Evolutionary conservation across 2,888 invertebrate species (phyloP).

Genomic region (Parapristionchus giblindavisi): DNA sequence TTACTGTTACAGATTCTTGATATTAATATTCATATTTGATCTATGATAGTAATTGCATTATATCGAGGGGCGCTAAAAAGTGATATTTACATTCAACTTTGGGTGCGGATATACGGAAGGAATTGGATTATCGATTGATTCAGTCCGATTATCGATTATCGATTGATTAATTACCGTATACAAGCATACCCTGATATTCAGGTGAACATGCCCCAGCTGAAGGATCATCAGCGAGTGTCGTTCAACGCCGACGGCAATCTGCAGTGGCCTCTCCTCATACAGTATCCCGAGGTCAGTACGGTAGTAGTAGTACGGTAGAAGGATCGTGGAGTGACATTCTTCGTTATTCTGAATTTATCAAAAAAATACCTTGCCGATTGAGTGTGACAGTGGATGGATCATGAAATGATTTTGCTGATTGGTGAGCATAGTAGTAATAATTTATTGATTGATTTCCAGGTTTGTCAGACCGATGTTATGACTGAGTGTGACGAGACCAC

Average conservation of each 20-base stretch:
- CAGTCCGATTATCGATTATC: not conserved
- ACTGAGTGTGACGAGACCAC: constrained; percentile 76
- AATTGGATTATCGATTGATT: not conserved
- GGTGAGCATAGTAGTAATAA: too few relatives aligned
- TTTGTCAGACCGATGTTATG: constrained; percentile 84
- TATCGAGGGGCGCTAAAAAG: too few relatives aligned
- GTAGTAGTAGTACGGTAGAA: too few relatives aligned
- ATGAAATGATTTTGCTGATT: too few relatives aligned
- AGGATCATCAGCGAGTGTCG: constrained; percentile 65
- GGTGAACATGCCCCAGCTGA: constrained; percentile 37
- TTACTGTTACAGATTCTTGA: too few relatives aligned
- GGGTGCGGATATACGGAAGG: not conserved
- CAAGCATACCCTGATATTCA: not conserved
- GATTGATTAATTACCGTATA: not conserved
- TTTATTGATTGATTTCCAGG: constrained; percentile 32
- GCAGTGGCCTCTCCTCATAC: constrained; percentile 61
- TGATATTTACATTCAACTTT: too few relatives aligned
- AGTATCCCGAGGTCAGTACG: constrained; percentile 62
- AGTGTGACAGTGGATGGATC: too few relatives aligned
- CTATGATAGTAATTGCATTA: too few relatives aligned
- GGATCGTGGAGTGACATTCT: too few relatives aligned
- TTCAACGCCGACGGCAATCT: constrained; percentile 72
- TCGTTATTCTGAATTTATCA: too few relatives aligned
- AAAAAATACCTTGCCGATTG: too few relatives aligned
- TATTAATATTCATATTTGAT: too few relatives aligned